A percentile compares a stretch with the other conserved stretches of the same genome.
Conservation (phyloP, 2,113 vertebrate species). For the Scartelaos histophorus region DNA sequence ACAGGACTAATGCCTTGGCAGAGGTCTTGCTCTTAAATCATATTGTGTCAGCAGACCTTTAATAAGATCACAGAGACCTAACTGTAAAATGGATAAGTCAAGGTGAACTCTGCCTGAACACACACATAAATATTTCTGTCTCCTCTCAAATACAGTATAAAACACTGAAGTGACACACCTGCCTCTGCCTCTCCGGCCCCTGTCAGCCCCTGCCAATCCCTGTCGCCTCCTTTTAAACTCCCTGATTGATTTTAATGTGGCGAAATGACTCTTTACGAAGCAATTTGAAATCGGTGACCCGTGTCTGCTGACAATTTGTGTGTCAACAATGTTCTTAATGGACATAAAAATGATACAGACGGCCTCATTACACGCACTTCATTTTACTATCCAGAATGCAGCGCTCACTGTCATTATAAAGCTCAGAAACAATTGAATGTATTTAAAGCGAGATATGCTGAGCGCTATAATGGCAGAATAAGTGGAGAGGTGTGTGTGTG, state of each 20-base stretch:
- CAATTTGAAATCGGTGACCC: conserved; percentile 25
- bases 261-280: conserved; percentile 19
- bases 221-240: conserved; percentile 24
- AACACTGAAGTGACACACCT: too few species aligned
- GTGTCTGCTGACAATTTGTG: conserved; percentile 7
- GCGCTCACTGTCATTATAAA: too few species aligned
- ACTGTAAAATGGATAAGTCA: too few species aligned
- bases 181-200: background rate
- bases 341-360: background rate
- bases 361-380: conserved; percentile 6
- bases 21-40: too few species aligned
- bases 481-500: conserved; percentile 1
- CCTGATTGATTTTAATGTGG: conserved; percentile 12
- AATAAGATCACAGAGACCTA: too few species aligned
- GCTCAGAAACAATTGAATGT: background rate
- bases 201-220: conserved; percentile 20
- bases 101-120: too few species aligned
- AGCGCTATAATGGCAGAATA: background rate
- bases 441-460: background rate
- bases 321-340: conserved; percentile 15
- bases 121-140: too few species aligned
- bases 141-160: too few species aligned
- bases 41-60: too few species aligned
- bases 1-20: too few species aligned
- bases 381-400: background rate